A percentile compares a stretch with the other conserved stretches of the same genome.
Conservation (phyloP, 2,888 invertebrate genomes). For the Dromius quadrimaculatus region DNA sequence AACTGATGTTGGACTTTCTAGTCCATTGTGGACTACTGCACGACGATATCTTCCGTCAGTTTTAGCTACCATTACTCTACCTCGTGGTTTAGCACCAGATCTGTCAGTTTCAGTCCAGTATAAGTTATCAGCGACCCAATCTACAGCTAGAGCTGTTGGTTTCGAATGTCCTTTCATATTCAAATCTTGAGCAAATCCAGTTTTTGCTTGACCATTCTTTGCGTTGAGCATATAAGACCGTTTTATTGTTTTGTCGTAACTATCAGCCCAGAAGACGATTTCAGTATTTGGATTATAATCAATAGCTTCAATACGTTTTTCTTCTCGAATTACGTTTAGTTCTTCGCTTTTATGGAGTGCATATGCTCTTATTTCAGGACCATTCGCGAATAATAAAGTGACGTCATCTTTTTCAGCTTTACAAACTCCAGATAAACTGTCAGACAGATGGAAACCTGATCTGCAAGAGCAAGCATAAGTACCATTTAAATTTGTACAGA, state of each 20-base stretch:
- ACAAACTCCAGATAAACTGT: constrained; percentile 86
- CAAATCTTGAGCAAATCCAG: constrained; percentile 88
- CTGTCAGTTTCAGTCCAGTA: constrained; percentile 93
- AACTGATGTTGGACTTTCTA: constrained; percentile 90
- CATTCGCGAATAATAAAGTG: constrained; percentile 81
- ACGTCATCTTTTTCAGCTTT: constrained; percentile 77
- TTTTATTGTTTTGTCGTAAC: constrained; percentile 89
- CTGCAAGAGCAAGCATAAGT: constrained; percentile 89
- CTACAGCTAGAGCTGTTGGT: constrained; percentile 91
- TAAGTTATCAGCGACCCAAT: constrained; percentile 93
- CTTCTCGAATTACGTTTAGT: constrained; percentile 82
- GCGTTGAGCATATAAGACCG: constrained; percentile 91
- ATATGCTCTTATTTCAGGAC: constrained; percentile 86
- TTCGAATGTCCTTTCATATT: constrained; percentile 86
- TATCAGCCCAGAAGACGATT: constrained; percentile 96
- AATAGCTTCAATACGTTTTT: constrained; percentile 90
- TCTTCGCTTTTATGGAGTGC: constrained; percentile 77
- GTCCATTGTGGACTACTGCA: constrained; percentile 80
- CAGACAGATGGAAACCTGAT: constrained; percentile 82
- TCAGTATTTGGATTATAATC: constrained; percentile 88
- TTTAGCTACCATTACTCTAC: constrained; percentile 87
- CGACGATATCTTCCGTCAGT: constrained; percentile 91
- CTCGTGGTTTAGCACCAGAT: constrained; percentile 79
- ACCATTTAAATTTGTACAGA: constrained; percentile 93
- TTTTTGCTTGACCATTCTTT: constrained; percentile 80